Evolutionary conservation across 30 jellyfish, hydroid and myxozoan species (phyloP), one percentile per base, ranked within the genome.

Genomic region (Turritopsis dohrnii): DNA sequence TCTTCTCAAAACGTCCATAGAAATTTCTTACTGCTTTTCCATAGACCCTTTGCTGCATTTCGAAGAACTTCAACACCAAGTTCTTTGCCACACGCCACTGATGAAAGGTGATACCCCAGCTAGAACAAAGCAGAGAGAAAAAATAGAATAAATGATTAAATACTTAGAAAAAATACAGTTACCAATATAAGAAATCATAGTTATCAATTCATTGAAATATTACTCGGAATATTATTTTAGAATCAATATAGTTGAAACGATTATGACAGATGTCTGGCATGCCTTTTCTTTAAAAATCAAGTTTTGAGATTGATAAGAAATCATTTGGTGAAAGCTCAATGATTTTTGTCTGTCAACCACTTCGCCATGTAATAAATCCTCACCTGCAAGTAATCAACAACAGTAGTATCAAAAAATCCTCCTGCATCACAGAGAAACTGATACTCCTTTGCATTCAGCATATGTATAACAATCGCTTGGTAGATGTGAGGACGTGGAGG

Each of bases 361-460:
- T 3, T 5, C 13, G 9, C 5, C 13, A 41, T 13, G 60, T 41
- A 41, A 41, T 3, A 8, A 16, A 7, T 7, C 16, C 75, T 5
- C 53, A 91, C 97, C 95, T 92, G 92, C 79, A 75, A 25, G 66
- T 69, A 82, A 77, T 92, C 96, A 1, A 89, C 84, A n/a, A 74
- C 76, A 54, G 53, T 66, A 7, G 89, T 86, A 54, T 92, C 98
- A 52, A 66, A 79, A 28, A 65, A 82, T 7, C 91, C 96, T 21
- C 94, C 88, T 28, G 86, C 90, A 20, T 92, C 95, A 4, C 79
- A 84, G 75, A 92, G 89, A 77, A 92, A 92, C 65, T 92, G 95
- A 89, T 95, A 81, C 52, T 92, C 98, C 72, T 81, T 84, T 29
- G 75, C 74, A 53, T 92, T 92, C 26, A 92, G 65, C 21, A 92